Conservation (phyloP, 2,113 vertebrate species). For the Tor tambroides region DNA sequence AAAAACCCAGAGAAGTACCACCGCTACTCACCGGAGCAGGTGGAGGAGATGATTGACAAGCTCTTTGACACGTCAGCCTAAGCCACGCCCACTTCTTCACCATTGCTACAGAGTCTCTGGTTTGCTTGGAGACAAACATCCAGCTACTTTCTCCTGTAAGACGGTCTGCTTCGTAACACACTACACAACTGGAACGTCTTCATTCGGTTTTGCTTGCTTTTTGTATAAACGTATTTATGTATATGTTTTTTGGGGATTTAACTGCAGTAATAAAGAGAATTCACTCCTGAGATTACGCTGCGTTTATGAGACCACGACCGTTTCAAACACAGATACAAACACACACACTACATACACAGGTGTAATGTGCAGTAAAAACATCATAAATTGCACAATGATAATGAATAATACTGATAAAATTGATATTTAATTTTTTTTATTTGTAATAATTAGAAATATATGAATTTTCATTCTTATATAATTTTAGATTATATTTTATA, state of each 20-base stretch:
- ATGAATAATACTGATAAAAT: not conserved
- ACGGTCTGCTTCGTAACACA: not conserved
- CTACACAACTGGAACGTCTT: not conserved
- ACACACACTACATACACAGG: not conserved
- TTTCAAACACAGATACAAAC: not conserved
- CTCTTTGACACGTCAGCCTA: slow-evolving; percentile 96
- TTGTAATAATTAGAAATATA: not conserved
- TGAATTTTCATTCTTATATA: not conserved
- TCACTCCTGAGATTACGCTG: not conserved
- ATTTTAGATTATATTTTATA: not conserved
- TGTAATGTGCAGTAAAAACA: not conserved
- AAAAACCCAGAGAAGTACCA: slow-evolving; percentile 97
- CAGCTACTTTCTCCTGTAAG: not conserved
- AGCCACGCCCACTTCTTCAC: slow-evolving; percentile 48
- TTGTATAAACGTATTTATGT: slow-evolving; percentile 41
- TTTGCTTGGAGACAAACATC: not conserved
- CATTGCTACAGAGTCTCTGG: not conserved
- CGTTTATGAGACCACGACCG: not conserved
- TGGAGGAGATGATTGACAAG: slow-evolving; percentile 95
- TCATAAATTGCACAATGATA: not conserved
- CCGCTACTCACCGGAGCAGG: slow-evolving; percentile 92
- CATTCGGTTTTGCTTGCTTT: not conserved
- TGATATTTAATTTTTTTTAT: not conserved
- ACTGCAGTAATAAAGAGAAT: not conserved
- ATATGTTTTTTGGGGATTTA: not conserved